Base-by-base conservation (phyloP, 53 echinoderm and acorn worm genomes). In the Crossaster papposus region DNA sequence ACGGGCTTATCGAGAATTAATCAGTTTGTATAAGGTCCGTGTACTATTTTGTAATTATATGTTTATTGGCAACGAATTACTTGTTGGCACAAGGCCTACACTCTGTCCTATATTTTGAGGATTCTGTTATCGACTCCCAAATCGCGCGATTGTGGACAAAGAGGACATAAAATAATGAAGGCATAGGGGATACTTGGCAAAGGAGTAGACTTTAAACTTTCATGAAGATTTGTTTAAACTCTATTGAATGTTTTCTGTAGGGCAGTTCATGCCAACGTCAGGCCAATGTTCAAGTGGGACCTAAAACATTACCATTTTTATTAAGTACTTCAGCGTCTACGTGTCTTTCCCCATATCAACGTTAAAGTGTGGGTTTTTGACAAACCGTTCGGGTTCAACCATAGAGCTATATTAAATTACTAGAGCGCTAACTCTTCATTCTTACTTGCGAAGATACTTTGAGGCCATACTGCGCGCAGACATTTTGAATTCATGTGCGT, bases 301-400 rank as follows among this genome's bases (percentile, higher is more conserved):
- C 64, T 55, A 68, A 79, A 81, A 81, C 81, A 81, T 81, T 81
- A 81, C 32, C n/a, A 31, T 58, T 63, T 81, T 81, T 79, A 79
- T 79, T 31, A 30, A 31, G 32, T 17, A 14, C 22, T 30, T 30
- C 64, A 31, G 30, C 52, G 31, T 58, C 62, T 34, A 33, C 20
- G 63, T 34, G 68, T 68, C 68, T 35, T 74, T 32, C 9, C 74
- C 74, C 15, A 18, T 14, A 7, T 26, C 28, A 4, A 68, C 28
- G 28, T 68, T 68, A 4, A 28, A 68, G 68, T 68, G 68, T 23
- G n/a, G n/a, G n/a, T n/a, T n/a, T n/a, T n/a, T n/a, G n/a, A n/a
- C n/a, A n/a, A n/a, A n/a, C n/a, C n/a, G n/a, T n/a, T n/a, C n/a
- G n/a, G n/a, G n/a, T n/a, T n/a, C n/a, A n/a, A n/a, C n/a, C n/a